A percentile compares a stretch with the other conserved stretches of the same genome.
Evolutionary conservation across 64 coral and sea anemone species (phyloP).

Genomic region (Pocillopora verrucosa): DNA sequence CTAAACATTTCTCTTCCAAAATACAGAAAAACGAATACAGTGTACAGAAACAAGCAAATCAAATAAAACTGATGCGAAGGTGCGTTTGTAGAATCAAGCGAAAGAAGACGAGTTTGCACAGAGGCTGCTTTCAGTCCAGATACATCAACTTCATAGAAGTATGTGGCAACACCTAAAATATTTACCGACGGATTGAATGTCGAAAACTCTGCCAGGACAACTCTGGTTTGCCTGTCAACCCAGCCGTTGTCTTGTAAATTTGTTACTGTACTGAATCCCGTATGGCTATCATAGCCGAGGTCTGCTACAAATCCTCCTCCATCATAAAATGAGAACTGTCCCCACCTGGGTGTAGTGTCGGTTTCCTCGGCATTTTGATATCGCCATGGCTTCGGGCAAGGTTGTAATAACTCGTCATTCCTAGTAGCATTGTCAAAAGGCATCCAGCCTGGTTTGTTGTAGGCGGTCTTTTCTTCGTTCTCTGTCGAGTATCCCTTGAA

Average conservation of each 20-base stretch:
- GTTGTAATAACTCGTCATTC: slow-evolving; percentile 5
- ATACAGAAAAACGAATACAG: no score
- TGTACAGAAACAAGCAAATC: slow-evolving; percentile 17
- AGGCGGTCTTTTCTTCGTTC: slow-evolving; percentile 49
- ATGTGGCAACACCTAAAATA: slow-evolving; percentile 14
- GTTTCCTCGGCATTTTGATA: slow-evolving; percentile 14
- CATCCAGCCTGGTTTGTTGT: slow-evolving; percentile 43
- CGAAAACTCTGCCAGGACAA: slow-evolving; percentile 20
- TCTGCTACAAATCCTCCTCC: not conserved
- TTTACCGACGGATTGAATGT: slow-evolving; percentile 26
- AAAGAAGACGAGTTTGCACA: not conserved
- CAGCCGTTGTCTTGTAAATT: slow-evolving; percentile 12
- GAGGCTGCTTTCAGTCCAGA: not conserved
- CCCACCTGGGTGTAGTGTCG: not conserved
- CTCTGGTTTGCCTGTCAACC: slow-evolving; percentile 24
- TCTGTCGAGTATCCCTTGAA: slow-evolving; percentile 22
- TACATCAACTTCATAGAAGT: slow-evolving; percentile 25
- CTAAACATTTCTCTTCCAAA: no score
- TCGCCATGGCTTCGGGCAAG: slow-evolving; percentile 62
- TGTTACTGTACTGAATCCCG: not conserved
- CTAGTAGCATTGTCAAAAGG: not conserved
- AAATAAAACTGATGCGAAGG: slow-evolving; percentile 36
- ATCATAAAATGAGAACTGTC: no score
- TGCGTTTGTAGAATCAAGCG: slow-evolving; percentile 27
- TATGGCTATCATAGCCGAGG: slow-evolving; percentile 3